Percentiles rank a stretch among this genome's conserved stretches.
These are phyloP conservation scores for Mesoclemmys tuberculata DNA, from an alignment of 2,113 vertebrate genomes.

Conservation along the genomic window DNA sequence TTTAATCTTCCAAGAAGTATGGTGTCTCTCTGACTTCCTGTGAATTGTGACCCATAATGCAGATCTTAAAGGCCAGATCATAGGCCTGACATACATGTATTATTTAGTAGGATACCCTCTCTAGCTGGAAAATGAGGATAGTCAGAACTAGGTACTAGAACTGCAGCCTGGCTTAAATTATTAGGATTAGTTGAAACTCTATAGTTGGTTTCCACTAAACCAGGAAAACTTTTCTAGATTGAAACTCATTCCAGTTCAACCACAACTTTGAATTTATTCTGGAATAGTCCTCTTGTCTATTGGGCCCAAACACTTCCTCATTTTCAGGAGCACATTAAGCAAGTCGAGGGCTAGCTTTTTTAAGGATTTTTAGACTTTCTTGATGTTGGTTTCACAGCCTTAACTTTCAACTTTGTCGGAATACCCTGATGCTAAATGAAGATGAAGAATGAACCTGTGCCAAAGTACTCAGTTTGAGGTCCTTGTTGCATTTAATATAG, in stretches of 20 bases:
- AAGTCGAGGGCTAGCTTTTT: neutral
- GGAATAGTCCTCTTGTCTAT: neutral
- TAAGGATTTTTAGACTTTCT: neutral
- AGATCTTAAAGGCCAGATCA: neutral
- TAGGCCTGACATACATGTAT: neutral
- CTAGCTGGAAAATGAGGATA: neutral
- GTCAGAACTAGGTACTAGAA: neutral
- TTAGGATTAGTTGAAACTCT: neutral
- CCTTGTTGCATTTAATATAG: neutral
- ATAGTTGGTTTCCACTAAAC: neutral
- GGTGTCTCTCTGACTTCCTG: neutral
- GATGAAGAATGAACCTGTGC: neutral
- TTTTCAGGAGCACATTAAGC: neutral
- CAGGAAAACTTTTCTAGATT: neutral
- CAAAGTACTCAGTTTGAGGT: neutral
- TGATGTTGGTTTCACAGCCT: neutral
- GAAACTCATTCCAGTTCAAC: neutral
- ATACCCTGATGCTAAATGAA: neutral
- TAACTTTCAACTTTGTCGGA: neutral
- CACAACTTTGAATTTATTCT: neutral
- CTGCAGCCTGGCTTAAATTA: neutral
- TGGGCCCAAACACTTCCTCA: neutral
- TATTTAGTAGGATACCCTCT: neutral
- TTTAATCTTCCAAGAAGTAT: neutral
- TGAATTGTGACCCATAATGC: neutral